A percentile compares a stretch with the other conserved stretches of the same genome.
Evolutionary conservation across 2,888 invertebrate genomes (phyloP).

Genomic region (Uropetala carovei): DNA sequence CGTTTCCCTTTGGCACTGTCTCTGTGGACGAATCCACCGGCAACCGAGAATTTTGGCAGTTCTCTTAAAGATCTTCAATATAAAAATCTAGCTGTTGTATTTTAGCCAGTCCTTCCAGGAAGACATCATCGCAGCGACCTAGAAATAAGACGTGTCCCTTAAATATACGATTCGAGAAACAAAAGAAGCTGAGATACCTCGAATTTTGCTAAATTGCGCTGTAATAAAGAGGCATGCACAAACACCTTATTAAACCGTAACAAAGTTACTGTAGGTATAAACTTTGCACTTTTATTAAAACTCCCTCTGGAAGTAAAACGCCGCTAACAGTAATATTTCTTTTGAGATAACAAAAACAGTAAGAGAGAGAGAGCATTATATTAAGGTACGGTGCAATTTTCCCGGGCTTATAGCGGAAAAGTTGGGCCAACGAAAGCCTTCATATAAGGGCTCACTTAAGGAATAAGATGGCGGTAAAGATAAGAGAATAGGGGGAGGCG

Average conservation of each 20-base stretch:
- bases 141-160: too few relatives aligned
- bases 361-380: constrained; percentile 31
- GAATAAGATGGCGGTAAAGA: constrained; percentile 18
- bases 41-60: too few relatives aligned
- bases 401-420: constrained; percentile 31
- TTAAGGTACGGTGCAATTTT: constrained; percentile 41
- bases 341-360: neutral
- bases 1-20: too few relatives aligned
- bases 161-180: too few relatives aligned
- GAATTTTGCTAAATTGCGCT: too few relatives aligned
- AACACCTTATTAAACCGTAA: constrained; percentile 11
- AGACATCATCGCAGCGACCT: too few relatives aligned
- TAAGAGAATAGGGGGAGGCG: too few relatives aligned
- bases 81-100: too few relatives aligned
- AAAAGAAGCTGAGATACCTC: too few relatives aligned
- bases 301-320: constrained; percentile 4
- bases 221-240: neutral
- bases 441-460: constrained; percentile 39
- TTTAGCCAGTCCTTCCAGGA: too few relatives aligned
- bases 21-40: too few relatives aligned
- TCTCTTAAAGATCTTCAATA: too few relatives aligned
- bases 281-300: constrained; percentile 22
- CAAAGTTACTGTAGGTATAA: constrained; percentile 6
- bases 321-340: neutral
- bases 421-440: constrained; percentile 47